Conservation (phyloP, 1,140 invertebrate species). For the Drosophila hydei region DNA sequence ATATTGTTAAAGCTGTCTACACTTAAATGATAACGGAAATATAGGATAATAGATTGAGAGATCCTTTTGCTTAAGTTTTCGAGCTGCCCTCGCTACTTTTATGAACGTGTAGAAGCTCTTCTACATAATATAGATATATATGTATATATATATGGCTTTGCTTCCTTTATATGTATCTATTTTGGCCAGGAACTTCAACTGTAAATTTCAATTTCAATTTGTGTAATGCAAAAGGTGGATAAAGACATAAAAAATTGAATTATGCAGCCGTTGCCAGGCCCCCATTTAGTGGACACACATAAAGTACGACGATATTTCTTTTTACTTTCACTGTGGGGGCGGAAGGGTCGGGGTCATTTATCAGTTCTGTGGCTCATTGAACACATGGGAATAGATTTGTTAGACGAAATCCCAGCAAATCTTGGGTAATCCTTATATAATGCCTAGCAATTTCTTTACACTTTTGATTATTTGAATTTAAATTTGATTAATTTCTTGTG, state of each 20-base stretch:
- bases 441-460: conserved; percentile 21
- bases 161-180: neutral
- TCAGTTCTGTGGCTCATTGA: conserved; percentile 67
- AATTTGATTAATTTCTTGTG: conserved; percentile 68
- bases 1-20: too few species aligned
- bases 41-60: too few species aligned
- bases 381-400: conserved; percentile 30
- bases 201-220: conserved; percentile 63
- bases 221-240: conserved; percentile 46
- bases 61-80: too few species aligned
- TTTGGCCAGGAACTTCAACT: conserved; percentile 8
- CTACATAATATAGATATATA: neutral
- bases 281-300: conserved; percentile 25
- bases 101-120: neutral
- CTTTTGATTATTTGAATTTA: conserved; percentile 60
- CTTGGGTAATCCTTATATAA: conserved; percentile 31
- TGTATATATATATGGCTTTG: neutral
- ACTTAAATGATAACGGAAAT: too few species aligned
- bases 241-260: conserved; percentile 69
- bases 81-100: neutral
- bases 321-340: neutral
- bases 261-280: conserved; percentile 51
- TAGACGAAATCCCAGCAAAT: conserved; percentile 6
- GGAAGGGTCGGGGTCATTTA: conserved; percentile 31
- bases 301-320: conserved; percentile 47